These are phyloP conservation scores for Dynastes grantii DNA, from an alignment of 2,888 invertebrate genomes.

Conservation along the genomic window DNA sequence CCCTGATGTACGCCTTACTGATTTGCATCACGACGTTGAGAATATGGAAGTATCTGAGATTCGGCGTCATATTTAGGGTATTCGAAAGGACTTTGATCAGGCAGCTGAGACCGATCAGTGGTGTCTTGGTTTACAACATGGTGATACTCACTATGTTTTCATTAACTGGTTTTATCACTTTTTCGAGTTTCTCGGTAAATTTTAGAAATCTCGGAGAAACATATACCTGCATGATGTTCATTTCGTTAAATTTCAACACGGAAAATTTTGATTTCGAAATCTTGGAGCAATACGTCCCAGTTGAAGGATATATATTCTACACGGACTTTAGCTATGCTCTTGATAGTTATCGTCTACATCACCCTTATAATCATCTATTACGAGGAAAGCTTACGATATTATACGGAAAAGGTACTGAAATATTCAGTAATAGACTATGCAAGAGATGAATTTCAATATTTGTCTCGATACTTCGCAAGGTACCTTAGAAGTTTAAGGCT, in stretches of 20 bases:
- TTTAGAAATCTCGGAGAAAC: slow-evolving; percentile 51
- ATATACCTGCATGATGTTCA: slow-evolving; percentile 53
- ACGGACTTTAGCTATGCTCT: slow-evolving; percentile 48
- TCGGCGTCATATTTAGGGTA: slow-evolving; percentile 55
- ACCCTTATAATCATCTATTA: slow-evolving; percentile 50
- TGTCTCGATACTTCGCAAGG: slow-evolving; percentile 35
- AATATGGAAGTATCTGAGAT: slow-evolving; percentile 57
- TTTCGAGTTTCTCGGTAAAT: slow-evolving; percentile 39
- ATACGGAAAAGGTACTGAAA: neutral
- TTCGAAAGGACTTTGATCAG: slow-evolving; percentile 55
- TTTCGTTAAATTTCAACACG: slow-evolving; percentile 54
- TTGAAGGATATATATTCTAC: slow-evolving; percentile 49
- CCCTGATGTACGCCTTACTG: slow-evolving; percentile 53
- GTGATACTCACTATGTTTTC: slow-evolving; percentile 52
- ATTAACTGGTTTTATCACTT: slow-evolving; percentile 46
- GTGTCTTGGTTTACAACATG: slow-evolving; percentile 51
- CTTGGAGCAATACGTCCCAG: slow-evolving; percentile 29
- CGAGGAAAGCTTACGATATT: slow-evolving; percentile 46
- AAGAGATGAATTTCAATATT: slow-evolving; percentile 44
- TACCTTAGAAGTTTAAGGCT: slow-evolving; percentile 10
- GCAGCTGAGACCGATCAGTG: slow-evolving; percentile 47
- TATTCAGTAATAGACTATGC: slow-evolving; percentile 45
- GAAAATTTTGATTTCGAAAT: slow-evolving; percentile 52
- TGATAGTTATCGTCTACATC: slow-evolving; percentile 50
- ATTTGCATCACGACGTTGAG: slow-evolving; percentile 56